phyloP scores from a whole-genome alignment of 2,888 invertebrate genomes.

The Galeruca laticollis region DNA sequence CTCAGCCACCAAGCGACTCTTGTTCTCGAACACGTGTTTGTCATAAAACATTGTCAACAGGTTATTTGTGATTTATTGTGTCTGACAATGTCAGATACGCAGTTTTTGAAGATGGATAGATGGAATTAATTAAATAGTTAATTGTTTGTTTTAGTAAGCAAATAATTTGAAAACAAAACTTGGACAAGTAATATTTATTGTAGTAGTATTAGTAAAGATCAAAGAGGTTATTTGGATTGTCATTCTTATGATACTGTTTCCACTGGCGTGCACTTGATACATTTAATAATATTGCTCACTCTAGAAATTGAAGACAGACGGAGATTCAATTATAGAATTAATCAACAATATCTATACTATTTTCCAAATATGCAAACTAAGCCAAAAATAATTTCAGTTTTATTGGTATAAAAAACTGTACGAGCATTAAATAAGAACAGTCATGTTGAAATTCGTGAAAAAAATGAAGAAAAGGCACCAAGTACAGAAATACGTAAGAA shows the following conservation, averaged over 20 bases:
- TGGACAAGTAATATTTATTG: not conserved
- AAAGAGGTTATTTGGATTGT: not conserved
- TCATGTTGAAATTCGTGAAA: too few species aligned
- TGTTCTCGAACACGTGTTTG: slow-evolving; percentile 43
- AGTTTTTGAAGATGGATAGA: not conserved
- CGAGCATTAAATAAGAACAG: too few species aligned
- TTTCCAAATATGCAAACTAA: too few species aligned
- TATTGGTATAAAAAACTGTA: too few species aligned
- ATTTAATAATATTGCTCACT: too few species aligned
- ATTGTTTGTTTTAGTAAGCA: not conserved
- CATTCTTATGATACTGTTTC: not conserved
- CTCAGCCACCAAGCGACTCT: slow-evolving; percentile 25
- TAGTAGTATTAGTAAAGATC: not conserved
- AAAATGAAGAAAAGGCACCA: too few species aligned
- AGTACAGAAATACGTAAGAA: too few species aligned
- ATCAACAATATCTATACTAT: too few species aligned
- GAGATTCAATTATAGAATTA: too few species aligned
- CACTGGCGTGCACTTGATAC: too few species aligned
- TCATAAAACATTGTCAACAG: slow-evolving; percentile 45
- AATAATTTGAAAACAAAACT: not conserved
- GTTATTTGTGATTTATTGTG: slow-evolving; percentile 15
- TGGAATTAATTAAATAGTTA: not conserved
- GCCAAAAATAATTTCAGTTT: too few species aligned
- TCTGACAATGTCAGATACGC: not conserved
- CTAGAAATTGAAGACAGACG: too few species aligned